These are phyloP conservation scores for Hirtodrosophila histrioides DNA, from an alignment of 2,888 invertebrate species.

Conservation along the genomic window DNA sequence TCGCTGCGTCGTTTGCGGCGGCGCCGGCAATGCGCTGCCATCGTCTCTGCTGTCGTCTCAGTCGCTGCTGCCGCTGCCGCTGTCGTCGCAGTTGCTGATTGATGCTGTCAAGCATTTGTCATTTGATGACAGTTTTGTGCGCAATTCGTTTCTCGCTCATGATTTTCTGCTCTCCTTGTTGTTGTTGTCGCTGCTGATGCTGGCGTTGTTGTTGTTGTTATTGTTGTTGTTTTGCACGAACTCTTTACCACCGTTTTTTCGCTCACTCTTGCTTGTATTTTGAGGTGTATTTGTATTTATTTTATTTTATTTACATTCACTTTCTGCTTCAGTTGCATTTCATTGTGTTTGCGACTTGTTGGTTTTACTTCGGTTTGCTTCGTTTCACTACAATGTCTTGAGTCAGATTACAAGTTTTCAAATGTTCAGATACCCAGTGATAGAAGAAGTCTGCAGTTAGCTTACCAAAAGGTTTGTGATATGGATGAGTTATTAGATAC, in stretches of 20 bases:
- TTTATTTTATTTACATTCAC: slow-evolving; percentile 60
- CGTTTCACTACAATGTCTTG: slow-evolving; percentile 26
- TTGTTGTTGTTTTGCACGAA: slow-evolving; percentile 27
- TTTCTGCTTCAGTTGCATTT: slow-evolving; percentile 64
- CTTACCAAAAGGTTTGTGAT: no score
- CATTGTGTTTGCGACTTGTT: slow-evolving; percentile 48
- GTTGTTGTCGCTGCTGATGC: slow-evolving; percentile 17
- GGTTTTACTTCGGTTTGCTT: slow-evolving; percentile 19
- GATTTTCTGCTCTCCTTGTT: slow-evolving; percentile 62
- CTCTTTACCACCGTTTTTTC: slow-evolving; percentile 26
- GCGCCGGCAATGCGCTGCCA: slow-evolving; percentile 66
- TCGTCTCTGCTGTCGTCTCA: slow-evolving; percentile 36
- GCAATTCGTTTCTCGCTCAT: slow-evolving; percentile 82
- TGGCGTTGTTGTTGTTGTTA: slow-evolving; percentile 12
- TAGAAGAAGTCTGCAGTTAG: no score
- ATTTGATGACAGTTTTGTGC: slow-evolving; percentile 83
- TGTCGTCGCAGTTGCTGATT: slow-evolving; percentile 68
- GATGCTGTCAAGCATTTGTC: slow-evolving; percentile 83
- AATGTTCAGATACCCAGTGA: no score
- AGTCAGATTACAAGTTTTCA: no score
- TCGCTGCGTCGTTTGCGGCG: slow-evolving; percentile 55
- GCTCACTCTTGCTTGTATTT: slow-evolving; percentile 43
- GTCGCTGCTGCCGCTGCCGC: slow-evolving; percentile 53
- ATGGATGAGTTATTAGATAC: no score
- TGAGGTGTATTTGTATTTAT: slow-evolving; percentile 34